Evolutionary conservation across 2,888 invertebrate species (phyloP), one percentile per base, ranked within the genome.

Genomic region (Salticus scenicus): DNA sequence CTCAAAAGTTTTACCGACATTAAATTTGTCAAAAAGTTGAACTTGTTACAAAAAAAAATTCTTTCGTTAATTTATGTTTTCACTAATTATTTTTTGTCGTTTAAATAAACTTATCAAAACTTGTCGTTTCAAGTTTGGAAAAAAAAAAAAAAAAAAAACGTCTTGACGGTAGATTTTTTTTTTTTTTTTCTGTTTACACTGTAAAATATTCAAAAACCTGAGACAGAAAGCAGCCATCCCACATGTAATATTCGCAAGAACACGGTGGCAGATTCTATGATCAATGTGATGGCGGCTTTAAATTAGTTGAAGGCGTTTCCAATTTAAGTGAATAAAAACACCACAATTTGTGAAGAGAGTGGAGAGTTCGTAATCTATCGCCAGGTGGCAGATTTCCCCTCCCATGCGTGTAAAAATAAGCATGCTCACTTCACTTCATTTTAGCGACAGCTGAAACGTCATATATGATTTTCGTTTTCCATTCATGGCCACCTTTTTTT

Each of bases 351-450:
- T 24, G 57, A 57, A 57, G 57, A 57, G 24, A 24, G 24, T 20
- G 4, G 24, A 24, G 57, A 1, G 57, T 57, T 24, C 57, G 57
- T 17, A 57, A 57, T 57, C 20, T 57, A 57, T 57, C 57, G 57
- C 57, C 57, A 57, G 57, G 57, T 57, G 57, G 57, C 57, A 57
- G 57, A 57, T 57, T 57, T 57, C 57, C 57, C 57, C 57, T 57
- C 57, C 66, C 66, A 30, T 30, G 66, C 66, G 66, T 66, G 66
- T 66, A 66, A 66, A 66, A 66, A 66, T 31, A 30, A 30, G 31
- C 66, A 31, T 66, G 66, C 66, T 66, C 12, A n/a, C 66, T 66
- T 66, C 66, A 30, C 30, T 66, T 66, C 66, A 30, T 17, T 66
- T 66, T 31, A 66, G 30, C 12, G 30, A 66, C 66, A 66, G 30